Evolutionary conservation across 2,797 vertebrate species (phyloP).

Genomic region (Microcaecilia unicolor): DNA sequence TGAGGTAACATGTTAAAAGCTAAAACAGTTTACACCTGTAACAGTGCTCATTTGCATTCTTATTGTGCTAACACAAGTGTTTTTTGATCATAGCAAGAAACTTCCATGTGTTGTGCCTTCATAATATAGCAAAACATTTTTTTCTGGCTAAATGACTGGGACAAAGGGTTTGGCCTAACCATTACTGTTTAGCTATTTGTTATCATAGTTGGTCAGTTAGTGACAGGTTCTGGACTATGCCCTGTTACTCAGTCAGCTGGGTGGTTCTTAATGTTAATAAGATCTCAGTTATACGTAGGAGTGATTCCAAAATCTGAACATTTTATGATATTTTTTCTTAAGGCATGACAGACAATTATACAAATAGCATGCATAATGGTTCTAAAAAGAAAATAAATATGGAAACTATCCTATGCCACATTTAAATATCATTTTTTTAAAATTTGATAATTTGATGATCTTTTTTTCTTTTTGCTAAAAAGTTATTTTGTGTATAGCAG

Average conservation of each 20-base stretch:
- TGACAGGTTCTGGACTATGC: slow-evolving; percentile 66
- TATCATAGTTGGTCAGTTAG: slow-evolving; percentile 76
- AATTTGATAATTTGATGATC: slow-evolving; percentile 55
- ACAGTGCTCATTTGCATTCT: no score
- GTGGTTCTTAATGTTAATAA: slow-evolving; percentile 57
- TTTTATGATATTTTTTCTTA: slow-evolving; percentile 63
- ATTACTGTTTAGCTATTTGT: slow-evolving; percentile 70
- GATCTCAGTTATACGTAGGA: slow-evolving; percentile 64
- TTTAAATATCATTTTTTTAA: slow-evolving; percentile 51
- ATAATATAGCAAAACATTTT: slow-evolving; percentile 79
- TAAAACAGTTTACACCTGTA: slow-evolving; percentile 48
- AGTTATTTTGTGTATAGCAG: slow-evolving; percentile 88
- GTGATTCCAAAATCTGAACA: slow-evolving; percentile 52
- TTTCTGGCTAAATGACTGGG: slow-evolving; percentile 67
- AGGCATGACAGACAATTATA: slow-evolving; percentile 89
- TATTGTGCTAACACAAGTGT: slow-evolving; percentile 66
- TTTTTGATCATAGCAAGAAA: slow-evolving; percentile 75
- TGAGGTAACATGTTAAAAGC: slow-evolving; percentile 58
- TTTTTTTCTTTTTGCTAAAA: slow-evolving; percentile 73
- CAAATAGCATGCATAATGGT: slow-evolving; percentile 87
- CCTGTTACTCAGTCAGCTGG: slow-evolving; percentile 50
- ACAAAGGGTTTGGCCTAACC: slow-evolving; percentile 62
- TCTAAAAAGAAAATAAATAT: slow-evolving; percentile 61
- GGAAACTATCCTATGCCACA: slow-evolving; percentile 66
- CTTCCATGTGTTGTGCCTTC: slow-evolving; percentile 93